Evolutionary conservation across 2,888 invertebrate genomes (phyloP).

Genomic region (Merodon equestris): DNA sequence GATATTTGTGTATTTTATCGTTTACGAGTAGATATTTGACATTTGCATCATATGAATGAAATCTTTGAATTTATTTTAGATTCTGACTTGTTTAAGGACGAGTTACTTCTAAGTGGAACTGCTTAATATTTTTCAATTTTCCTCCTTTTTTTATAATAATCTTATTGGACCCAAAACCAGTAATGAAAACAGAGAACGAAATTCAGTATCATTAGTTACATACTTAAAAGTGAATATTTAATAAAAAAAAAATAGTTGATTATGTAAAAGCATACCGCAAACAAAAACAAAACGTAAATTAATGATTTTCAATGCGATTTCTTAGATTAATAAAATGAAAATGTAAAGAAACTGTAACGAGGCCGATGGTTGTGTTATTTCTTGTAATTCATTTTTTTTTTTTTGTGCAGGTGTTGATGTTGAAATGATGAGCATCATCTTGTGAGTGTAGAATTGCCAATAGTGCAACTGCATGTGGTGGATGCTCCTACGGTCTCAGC

Average conservation of each 20-base stretch:
- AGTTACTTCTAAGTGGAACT: no score
- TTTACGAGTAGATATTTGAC: not conserved
- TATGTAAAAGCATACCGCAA: constrained; percentile 31
- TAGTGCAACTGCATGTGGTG: no score
- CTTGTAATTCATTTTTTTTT: not conserved
- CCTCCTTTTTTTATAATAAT: no score
- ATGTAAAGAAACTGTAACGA: constrained; percentile 10
- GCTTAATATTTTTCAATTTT: no score
- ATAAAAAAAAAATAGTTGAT: constrained; percentile 42
- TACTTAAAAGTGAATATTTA: constrained; percentile 43
- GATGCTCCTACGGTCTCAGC: no score
- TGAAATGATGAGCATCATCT: no score
- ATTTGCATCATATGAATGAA: constrained; percentile 12
- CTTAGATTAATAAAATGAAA: constrained; percentile 51
- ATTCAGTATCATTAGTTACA: constrained; percentile 36
- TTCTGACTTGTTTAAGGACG: no score
- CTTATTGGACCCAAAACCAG: constrained; percentile 7
- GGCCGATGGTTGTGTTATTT: not conserved
- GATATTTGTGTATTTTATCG: constrained; percentile 21
- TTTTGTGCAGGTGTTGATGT: no score
- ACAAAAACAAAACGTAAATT: constrained; percentile 35
- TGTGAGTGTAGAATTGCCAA: no score
- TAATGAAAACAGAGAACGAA: constrained; percentile 20
- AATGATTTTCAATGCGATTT: constrained; percentile 54
- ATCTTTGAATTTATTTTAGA: no score